These are phyloP conservation scores for Alcedo quadribrachys DNA, from an alignment of 2,797 vertebrate genomes.

Conservation along the genomic window DNA sequence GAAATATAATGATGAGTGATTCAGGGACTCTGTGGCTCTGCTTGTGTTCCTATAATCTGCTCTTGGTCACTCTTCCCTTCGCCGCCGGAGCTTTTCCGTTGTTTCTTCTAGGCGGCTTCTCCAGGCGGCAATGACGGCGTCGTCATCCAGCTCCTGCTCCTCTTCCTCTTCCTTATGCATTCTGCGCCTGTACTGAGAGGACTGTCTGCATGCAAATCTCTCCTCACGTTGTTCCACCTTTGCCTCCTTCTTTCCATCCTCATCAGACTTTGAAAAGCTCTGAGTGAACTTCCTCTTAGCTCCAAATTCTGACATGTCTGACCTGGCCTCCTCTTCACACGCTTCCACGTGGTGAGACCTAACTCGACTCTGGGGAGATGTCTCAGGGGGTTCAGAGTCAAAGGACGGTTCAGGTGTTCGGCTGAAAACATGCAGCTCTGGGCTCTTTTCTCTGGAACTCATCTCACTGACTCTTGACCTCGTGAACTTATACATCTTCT, in stretches of 20 bases:
- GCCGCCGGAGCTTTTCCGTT: constrained; percentile 78
- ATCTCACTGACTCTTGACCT: constrained; percentile 74
- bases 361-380: constrained; percentile 26
- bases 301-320: constrained; percentile 73
- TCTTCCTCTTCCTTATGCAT: constrained; percentile 83
- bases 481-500: constrained; percentile 66
- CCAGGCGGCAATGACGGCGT: constrained; percentile 92
- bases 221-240: constrained; percentile 77
- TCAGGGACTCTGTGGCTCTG: constrained; percentile 16
- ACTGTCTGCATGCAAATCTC: constrained; percentile 74
- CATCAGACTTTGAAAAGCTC: constrained; percentile 77
- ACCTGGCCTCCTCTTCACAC: constrained; percentile 71
- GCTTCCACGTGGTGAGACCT: constrained; percentile 67
- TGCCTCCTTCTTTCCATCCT: constrained; percentile 75
- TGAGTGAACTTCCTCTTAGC: constrained; percentile 83
- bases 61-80: constrained; percentile 73
- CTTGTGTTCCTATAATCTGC: constrained; percentile 14
- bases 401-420: constrained; percentile 61
- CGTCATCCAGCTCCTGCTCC: constrained; percentile 86
- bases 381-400: constrained; percentile 61
- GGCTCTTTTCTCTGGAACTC: constrained; percentile 69
- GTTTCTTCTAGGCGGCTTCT: constrained; percentile 85
- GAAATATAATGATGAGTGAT: constrained; percentile 66
- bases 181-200: constrained; percentile 79
- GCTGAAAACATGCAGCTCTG: constrained; percentile 72